Evolutionary conservation across 1,140 invertebrate species (phyloP), one percentile per base, ranked within the genome.

Genomic region (Drosophila albomicans): DNA sequence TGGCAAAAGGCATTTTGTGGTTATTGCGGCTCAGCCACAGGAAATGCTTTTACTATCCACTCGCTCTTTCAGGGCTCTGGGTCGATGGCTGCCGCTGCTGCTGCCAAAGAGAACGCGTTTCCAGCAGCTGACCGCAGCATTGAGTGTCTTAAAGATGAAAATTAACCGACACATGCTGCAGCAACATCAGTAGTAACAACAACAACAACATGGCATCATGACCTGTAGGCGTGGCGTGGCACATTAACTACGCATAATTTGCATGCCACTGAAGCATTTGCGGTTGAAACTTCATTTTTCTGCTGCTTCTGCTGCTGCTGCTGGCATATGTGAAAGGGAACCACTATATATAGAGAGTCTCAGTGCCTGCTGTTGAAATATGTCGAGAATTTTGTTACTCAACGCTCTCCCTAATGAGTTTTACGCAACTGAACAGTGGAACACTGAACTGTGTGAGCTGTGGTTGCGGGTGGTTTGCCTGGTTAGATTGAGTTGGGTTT

Each of bases 91-190:
- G 15, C 46, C 46, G 16, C 46, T 48, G 48, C 7, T 3, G 49
- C 30, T 52, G 51, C 28, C 28, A 38, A 56, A 6, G 32, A 35
- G 20, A 25, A 25, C 20, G 20, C 30, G 30, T 32, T 6, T 32
- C 30, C 30, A 8, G 10, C 8, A 15, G 62, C 70, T 74, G 78
- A 89, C 85, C 85, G 56, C 85, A 88, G 62, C 68, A 86, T 85
- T 89, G 85, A 89, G 81, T 89, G 78, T 89, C 85, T 89, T 89
- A 81, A 89, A 85, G 86, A 90, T 79, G 86, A 71, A 90, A 85
- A 89, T 89, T 86, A 89, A 85, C 86, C 81, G 49, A 84, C 69
- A 56, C 56, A 64, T 61, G 69, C 69, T 41, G 11, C n/a, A 20
- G 13, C 54, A 41, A 13, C 45, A 49, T 45, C 32, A 32, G 7